Conservation (phyloP, 2,113 vertebrate species). For the Cololabis saira region DNA sequence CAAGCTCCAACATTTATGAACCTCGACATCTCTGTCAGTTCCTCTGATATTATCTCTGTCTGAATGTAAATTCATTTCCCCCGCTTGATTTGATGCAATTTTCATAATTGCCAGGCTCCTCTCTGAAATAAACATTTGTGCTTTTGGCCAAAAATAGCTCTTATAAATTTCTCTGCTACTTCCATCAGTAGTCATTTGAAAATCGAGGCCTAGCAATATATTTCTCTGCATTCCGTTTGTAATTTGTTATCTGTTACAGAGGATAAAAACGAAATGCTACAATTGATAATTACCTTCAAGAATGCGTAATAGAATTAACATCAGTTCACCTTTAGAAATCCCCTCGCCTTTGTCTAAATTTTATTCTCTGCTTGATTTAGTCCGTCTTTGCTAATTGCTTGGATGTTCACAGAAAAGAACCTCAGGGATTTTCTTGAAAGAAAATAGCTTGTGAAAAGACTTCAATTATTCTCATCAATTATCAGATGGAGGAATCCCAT, state of each 20-base stretch:
- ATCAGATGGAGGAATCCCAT: slow-evolving; percentile 39
- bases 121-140: not conserved
- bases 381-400: slow-evolving; percentile 24
- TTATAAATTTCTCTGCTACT: not conserved
- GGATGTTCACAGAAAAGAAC: slow-evolving; percentile 32
- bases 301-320: not conserved
- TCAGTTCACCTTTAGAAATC: not conserved
- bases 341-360: not conserved
- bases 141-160: not conserved
- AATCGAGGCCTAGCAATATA: not conserved
- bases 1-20: not conserved
- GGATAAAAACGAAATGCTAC: not conserved
- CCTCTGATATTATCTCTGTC: not conserved
- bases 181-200: slow-evolving; percentile 1
- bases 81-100: slow-evolving; percentile 7
- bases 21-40: slow-evolving; percentile 4
- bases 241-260: not conserved
- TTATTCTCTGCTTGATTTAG: slow-evolving; percentile 18
- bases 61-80: not conserved
- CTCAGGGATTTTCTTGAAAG: slow-evolving; percentile 31
- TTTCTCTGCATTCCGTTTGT: not conserved
- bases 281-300: not conserved
- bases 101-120: slow-evolving; percentile 4
- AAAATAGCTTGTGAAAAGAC: slow-evolving; percentile 29
- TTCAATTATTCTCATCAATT: slow-evolving; percentile 37